Conservation (phyloP, 2,797 vertebrate species). For the Lates japonicus region DNA sequence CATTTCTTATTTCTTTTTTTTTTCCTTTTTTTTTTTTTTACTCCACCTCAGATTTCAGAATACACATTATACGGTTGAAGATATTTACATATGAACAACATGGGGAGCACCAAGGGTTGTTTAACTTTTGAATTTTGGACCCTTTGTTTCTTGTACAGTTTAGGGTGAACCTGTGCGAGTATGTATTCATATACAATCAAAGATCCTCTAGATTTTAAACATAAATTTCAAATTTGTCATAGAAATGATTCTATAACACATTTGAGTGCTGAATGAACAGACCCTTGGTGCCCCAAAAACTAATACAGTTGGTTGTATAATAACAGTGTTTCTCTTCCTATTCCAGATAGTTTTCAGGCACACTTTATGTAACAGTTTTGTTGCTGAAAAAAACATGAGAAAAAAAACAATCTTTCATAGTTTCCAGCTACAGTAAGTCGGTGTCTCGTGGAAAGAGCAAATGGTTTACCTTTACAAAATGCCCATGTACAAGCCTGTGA, state of each 20-base stretch:
- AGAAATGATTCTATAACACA: slow-evolving; percentile 40
- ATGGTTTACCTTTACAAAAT: slow-evolving; percentile 78
- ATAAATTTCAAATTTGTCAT: slow-evolving; percentile 32
- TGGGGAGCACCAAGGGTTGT: slow-evolving; percentile 79
- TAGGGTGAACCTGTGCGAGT: slow-evolving; percentile 43
- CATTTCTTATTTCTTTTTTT: slow-evolving; percentile 79
- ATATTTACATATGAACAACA: slow-evolving; percentile 86
- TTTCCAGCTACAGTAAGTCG: slow-evolving; percentile 87
- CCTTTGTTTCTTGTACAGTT: slow-evolving; percentile 44
- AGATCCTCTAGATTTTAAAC: slow-evolving; percentile 59
- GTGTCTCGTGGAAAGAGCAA: slow-evolving; percentile 83
- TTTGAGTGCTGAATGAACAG: slow-evolving; percentile 57
- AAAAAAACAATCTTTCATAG: slow-evolving; percentile 79
- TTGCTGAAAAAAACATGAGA: slow-evolving; percentile 76
- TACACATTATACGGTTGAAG: slow-evolving; percentile 84
- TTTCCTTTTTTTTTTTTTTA: slow-evolving; percentile 60
- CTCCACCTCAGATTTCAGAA: slow-evolving; percentile 87
- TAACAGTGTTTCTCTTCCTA: slow-evolving; percentile 83
- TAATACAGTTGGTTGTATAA: slow-evolving; percentile 86
- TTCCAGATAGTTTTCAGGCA: slow-evolving; percentile 92
- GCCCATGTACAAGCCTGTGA: slow-evolving; percentile 75
- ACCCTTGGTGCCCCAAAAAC: slow-evolving; percentile 77
- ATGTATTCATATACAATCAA: slow-evolving; percentile 71
- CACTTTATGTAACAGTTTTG: slow-evolving; percentile 89
- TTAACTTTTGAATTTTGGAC: slow-evolving; percentile 55